phyloP scores from a whole-genome alignment of 1,140 invertebrate species.

The Solenopsis fugax region DNA sequence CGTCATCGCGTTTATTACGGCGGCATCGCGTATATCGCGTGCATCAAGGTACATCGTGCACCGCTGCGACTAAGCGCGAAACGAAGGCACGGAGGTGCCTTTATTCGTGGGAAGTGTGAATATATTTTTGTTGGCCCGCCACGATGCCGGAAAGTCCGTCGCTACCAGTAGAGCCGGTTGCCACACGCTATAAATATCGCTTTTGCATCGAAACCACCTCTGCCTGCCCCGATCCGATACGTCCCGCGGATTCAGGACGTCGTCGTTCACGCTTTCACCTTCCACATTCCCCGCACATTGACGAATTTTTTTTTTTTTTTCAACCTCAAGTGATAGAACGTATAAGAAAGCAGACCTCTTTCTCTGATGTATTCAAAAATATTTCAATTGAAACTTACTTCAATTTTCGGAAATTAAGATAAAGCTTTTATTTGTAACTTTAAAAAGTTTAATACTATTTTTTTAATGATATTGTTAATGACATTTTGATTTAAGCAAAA shows the following conservation, averaged over 20 bases:
- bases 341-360: not conserved
- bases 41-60: not conserved
- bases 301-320: not conserved
- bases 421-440: no score
- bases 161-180: constrained; percentile 71
- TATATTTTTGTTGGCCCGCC: constrained; percentile 85
- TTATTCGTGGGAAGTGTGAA: constrained; percentile 77
- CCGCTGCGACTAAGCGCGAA: not conserved
- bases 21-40: not conserved
- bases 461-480: no score
- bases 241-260: constrained; percentile 73
- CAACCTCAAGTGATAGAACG: not conserved
- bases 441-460: no score
- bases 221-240: constrained; percentile 79
- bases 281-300: not conserved
- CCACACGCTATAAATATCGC: constrained; percentile 84
- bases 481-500: no score
- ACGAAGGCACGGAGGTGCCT: constrained; percentile 63
- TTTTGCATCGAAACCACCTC: constrained; percentile 83
- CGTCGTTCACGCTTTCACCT: constrained; percentile 28
- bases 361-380: not conserved
- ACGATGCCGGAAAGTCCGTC: constrained; percentile 82
- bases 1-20: constrained; percentile 20
- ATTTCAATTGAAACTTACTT: no score
- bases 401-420: no score